A percentile compares a stretch with the other conserved stretches of the same genome.
phyloP scores from a whole-genome alignment of 2,113 vertebrate species.

The Fukomys damarensis region DNA sequence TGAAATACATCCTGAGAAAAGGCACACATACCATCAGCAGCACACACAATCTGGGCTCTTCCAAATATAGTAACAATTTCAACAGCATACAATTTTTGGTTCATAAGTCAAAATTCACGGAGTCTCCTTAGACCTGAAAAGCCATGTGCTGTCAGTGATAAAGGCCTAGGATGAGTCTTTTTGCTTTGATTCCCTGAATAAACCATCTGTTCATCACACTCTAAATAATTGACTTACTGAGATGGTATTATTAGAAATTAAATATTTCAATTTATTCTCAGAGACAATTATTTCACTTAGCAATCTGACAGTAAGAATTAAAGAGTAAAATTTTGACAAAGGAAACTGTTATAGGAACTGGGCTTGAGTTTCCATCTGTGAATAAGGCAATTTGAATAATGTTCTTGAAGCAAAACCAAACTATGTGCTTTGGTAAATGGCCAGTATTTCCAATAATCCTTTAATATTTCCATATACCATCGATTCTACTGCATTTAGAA shows the following conservation, averaged over 20 bases:
- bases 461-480: background rate
- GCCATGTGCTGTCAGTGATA: background rate
- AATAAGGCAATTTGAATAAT: constrained; percentile 24
- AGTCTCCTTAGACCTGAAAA: constrained; percentile 54
- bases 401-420: constrained; percentile 47
- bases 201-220: constrained; percentile 78
- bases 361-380: background rate
- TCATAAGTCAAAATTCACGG: constrained; percentile 41
- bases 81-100: constrained; percentile 48
- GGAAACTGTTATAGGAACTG: background rate
- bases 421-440: constrained; percentile 56
- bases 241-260: constrained; percentile 70
- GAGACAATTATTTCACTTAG: constrained; percentile 69
- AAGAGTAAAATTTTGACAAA: constrained; percentile 50
- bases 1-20: background rate
- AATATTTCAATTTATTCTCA: constrained; percentile 78
- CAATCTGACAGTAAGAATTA: constrained; percentile 61
- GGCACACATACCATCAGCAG: background rate
- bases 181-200: constrained; percentile 61
- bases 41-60: background rate
- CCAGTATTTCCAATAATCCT: constrained; percentile 14
- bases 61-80: background rate
- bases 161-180: background rate
- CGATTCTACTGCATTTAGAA: background rate
- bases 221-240: constrained; percentile 70